Evolutionary conservation across 2,888 invertebrate species (phyloP).

Genomic region (Ligdia adustata): DNA sequence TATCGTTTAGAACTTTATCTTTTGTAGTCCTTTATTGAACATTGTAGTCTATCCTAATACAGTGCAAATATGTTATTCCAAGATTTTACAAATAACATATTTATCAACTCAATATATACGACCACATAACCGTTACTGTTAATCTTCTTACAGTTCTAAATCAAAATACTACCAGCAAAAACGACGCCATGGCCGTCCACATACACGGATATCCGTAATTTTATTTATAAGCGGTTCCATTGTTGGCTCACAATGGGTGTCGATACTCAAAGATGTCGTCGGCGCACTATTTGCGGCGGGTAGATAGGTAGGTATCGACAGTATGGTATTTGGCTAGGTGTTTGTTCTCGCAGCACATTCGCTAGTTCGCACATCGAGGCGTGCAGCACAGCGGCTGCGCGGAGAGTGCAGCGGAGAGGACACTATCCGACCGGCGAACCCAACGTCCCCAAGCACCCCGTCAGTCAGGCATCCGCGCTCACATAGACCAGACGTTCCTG

Average conservation of each 20-base stretch:
- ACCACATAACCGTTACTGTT: too few species aligned
- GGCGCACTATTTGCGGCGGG: constrained; percentile 29
- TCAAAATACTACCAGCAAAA: not conserved
- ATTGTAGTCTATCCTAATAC: too few species aligned
- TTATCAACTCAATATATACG: too few species aligned
- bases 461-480: constrained; percentile 62
- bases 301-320: not conserved
- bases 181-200: not conserved
- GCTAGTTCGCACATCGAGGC: constrained; percentile 35
- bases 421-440: constrained; percentile 34
- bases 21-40: too few species aligned
- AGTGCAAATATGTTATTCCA: too few species aligned
- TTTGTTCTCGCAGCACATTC: constrained; percentile 42
- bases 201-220: constrained; percentile 15
- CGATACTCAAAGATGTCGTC: constrained; percentile 34
- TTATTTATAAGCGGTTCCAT: constrained; percentile 22
- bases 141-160: not conserved
- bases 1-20: too few species aligned
- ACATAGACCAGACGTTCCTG: constrained; percentile 36
- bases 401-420: constrained; percentile 51
- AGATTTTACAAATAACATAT: too few species aligned
- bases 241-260: constrained; percentile 21
- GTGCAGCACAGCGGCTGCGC: constrained; percentile 70
- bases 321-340: constrained; percentile 20
- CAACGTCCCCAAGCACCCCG: constrained; percentile 46